Base-by-base conservation (phyloP, 2,113 vertebrate genomes). In the Cottus gobio region DNA sequence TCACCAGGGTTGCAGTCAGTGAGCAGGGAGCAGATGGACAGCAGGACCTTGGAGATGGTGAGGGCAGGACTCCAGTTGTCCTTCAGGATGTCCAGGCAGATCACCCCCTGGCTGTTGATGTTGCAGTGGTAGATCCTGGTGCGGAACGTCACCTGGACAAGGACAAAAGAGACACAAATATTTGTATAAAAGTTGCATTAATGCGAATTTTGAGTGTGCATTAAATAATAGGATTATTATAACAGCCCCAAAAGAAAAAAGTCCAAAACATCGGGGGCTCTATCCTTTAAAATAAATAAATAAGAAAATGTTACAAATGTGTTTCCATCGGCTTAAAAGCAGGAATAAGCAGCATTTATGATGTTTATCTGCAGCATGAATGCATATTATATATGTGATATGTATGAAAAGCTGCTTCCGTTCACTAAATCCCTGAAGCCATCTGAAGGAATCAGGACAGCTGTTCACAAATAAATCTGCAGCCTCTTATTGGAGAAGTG, bases 91-190 rank as follows among this genome's bases (percentile, higher is more conserved):
- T 98, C 97, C 95, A 98, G 95, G 82, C 97, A 98, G 94, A 98
- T 98, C 87, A 98, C 97, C 0, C 97, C 97, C 94, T 98, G 97
- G 85, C 97, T 98, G 95, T 98, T 98, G 86, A 98, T 98, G 80
- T 98, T 98, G 89, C 97, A 98, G 95, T 98, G 97, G 86, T 98
- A 98, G 93, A 98, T 98, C 83, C 97, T 95, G 30, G 97, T 98
- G 79, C 97, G 96, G 93, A 98, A 98, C 0, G 97, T 98, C 85
- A 98, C 97, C 97, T 98, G 83, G n/a, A 74, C 37, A 74, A 5
- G 6, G 24, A 69, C 13, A 13, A 0, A 46, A 42, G 18, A 63
- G 2, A 7, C 11, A 9, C 3, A n/a, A 0, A 44, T 31, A 15
- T 30, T 26, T 28, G 31, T 7, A 20, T 76, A 46, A 0, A 22